Evolutionary conservation across 2,113 vertebrate genomes (phyloP).

Genomic region (Phrynosoma platyrhinos): DNA sequence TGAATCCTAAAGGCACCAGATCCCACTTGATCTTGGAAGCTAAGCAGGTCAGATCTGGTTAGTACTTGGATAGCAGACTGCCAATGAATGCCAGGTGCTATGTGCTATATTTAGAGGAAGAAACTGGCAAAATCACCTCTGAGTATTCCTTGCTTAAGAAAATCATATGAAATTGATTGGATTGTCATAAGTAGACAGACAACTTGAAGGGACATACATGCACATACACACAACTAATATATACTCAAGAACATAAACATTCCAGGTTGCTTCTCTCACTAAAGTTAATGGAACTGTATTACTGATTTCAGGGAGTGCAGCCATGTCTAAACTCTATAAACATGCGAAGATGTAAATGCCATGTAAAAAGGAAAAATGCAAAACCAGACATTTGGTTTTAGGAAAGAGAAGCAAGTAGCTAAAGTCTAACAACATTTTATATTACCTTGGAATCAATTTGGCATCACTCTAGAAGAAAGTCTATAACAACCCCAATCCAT

Average conservation of each 20-base stretch:
- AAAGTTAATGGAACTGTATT: not conserved
- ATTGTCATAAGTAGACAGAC: not conserved
- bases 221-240: not conserved
- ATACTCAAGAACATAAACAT: too few relatives aligned
- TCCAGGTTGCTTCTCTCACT: not conserved
- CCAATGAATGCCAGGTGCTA: too few relatives aligned
- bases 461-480: slow-evolving; percentile 33
- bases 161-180: too few relatives aligned
- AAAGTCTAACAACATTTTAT: slow-evolving; percentile 39
- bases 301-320: not conserved
- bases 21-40: too few relatives aligned
- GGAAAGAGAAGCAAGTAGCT: not conserved
- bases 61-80: too few relatives aligned
- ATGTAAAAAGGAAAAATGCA: not conserved
- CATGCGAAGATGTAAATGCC: not conserved
- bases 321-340: not conserved
- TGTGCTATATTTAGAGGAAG: too few relatives aligned
- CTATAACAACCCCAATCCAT: not conserved
- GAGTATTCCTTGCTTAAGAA: too few relatives aligned
- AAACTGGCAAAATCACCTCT: too few relatives aligned
- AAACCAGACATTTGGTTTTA: too few relatives aligned
- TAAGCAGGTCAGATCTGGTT: too few relatives aligned
- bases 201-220: not conserved
- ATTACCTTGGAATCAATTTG: slow-evolving; percentile 10
- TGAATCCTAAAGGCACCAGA: not conserved